These are phyloP conservation scores for Cavia aperea DNA, from an alignment of 2,113 vertebrate species.

Conservation along the genomic window DNA sequence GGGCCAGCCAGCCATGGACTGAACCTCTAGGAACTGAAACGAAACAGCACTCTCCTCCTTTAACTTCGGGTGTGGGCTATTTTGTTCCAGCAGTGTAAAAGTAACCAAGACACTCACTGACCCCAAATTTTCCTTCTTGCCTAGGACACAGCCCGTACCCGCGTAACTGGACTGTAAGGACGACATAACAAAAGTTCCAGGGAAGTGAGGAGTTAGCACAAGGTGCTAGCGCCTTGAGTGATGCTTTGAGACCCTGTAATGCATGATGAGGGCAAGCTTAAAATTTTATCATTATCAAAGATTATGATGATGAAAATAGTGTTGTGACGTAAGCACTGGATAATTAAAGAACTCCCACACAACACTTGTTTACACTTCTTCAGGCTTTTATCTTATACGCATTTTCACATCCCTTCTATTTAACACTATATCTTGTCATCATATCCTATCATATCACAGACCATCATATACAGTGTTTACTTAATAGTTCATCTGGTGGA, in stretches of 20 bases:
- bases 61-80: background rate
- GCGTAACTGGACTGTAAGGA: background rate
- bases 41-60: background rate
- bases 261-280: background rate
- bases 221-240: background rate
- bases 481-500: background rate
- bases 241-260: background rate
- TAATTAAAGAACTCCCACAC: background rate
- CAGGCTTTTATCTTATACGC: background rate
- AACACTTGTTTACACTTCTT: background rate
- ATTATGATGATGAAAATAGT: slow-evolving; percentile 1
- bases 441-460: background rate
- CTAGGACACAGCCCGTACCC: background rate
- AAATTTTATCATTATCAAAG: background rate
- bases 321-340: background rate
- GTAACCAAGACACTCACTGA: background rate
- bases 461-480: background rate
- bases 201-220: background rate
- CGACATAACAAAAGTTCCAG: too few species aligned
- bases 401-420: slow-evolving; percentile 3
- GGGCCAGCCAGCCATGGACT: background rate
- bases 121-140: background rate
- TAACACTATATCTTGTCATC: background rate
- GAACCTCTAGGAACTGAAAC: background rate
- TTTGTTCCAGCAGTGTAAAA: background rate